Base-by-base conservation (phyloP, 2,113 vertebrate genomes). In the Pithys albifrons region DNA sequence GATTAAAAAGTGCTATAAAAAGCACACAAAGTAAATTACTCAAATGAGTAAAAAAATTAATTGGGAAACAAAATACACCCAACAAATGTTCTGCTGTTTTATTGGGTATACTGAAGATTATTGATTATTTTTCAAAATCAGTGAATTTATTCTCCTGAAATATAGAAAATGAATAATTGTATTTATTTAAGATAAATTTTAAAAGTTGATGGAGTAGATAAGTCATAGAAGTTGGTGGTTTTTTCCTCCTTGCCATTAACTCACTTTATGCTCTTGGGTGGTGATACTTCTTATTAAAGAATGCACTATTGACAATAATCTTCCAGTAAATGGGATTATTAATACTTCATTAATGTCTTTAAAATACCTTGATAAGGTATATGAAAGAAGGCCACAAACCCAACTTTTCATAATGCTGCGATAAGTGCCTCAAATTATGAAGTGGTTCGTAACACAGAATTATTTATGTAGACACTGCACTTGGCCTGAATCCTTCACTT, bases 1-100 rank as follows among this genome's bases (percentile, higher is more conserved):
- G 58, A 83, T 96, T 79, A 61, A 67, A 43, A 89, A 73, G 29
- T 85, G 20, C 85, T 88, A 39, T 87, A 65, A 95, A 95, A 89
- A 85, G 35, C 67, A 3, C 58, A 45, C 88, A 22, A 71, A 81
- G 33, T 77, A 82, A 93, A 84, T 89, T 52, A 82, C 48, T 82
- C 70, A 52, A 74, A 41, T 46, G 5, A 64, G 24, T 81, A 0
- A 51, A 89, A 95, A 89, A 75, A 64, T 19, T 22, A 81, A 85
- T 54, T 55, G 27, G 52, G 59, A 84, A 64, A 67, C 14, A 82
- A 87, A 72, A 9, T 65, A 23, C 1, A 6, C 57, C 27, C 28
- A 74, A 28, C 25, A 67, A 61, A 43, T 66, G 5, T 59, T 20
- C 25, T 77, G 5, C 55, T 82, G 14, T 82, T 94, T 58, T 23